A percentile compares a stretch with the other conserved stretches of the same genome.
phyloP scores from a whole-genome alignment of 2,888 invertebrate species.

The Cosmia trapezina region DNA sequence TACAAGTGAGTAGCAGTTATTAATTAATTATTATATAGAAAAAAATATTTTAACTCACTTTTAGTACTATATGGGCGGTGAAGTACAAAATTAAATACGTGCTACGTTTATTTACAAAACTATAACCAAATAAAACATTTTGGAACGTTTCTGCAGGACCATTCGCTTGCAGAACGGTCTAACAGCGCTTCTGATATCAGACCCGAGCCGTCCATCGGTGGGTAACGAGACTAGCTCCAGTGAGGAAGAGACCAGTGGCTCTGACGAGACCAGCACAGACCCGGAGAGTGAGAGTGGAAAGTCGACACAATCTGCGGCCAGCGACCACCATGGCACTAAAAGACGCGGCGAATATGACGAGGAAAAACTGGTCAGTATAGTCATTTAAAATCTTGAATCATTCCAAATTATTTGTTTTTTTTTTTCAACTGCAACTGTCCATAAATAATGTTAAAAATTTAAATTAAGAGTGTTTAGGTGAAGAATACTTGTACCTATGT shows the following conservation, averaged over 20 bases:
- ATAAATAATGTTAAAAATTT: background rate
- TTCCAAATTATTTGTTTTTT: too few species aligned
- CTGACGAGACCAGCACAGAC: slow-evolving; percentile 75
- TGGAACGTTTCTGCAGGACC: slow-evolving; percentile 59
- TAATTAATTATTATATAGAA: background rate
- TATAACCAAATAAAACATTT: slow-evolving; percentile 33
- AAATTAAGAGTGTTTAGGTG: background rate
- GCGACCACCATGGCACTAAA: slow-evolving; percentile 80
- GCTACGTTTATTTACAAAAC: background rate
- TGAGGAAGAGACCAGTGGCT: slow-evolving; percentile 80
- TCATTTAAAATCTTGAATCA: background rate
- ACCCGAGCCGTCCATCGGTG: slow-evolving; percentile 83
- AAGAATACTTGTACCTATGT: background rate
- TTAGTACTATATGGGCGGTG: background rate
- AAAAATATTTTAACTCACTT: background rate
- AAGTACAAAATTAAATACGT: background rate
- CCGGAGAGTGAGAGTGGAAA: slow-evolving; percentile 85
- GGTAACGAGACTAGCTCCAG: slow-evolving; percentile 75
- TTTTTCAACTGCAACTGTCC: background rate
- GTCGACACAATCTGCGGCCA: slow-evolving; percentile 79
- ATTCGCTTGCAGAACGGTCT: slow-evolving; percentile 92
- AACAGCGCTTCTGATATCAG: slow-evolving; percentile 93
- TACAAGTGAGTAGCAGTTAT: slow-evolving; percentile 91
- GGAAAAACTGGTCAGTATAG: slow-evolving; percentile 85
- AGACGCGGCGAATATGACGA: slow-evolving; percentile 82